Evolutionary conservation across 2,797 vertebrate genomes (phyloP), one percentile per base, ranked within the genome.

Genomic region (Helostoma temminkii): DNA sequence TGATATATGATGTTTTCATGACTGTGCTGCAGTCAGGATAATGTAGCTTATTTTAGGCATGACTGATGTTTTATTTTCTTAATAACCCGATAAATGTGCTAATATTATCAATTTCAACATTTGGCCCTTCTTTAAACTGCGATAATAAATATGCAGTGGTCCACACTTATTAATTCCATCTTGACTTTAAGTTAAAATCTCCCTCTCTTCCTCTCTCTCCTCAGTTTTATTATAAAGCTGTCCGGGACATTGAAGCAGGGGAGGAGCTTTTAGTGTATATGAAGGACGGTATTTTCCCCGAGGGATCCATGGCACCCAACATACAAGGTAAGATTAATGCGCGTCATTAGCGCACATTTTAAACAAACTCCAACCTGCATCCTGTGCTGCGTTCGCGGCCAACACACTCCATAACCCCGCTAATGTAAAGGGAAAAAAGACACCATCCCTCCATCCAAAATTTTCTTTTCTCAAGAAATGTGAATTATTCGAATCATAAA

Each of bases 181-280:
- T 55, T 66, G 62, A 75, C 68, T 53, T 67, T 18, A 76, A 74
- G 37, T 78, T 83, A 68, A 87, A 80, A 49, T 59, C 26, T 70
- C 41, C 26, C 9, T 77, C 32, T 76, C 43, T 61, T 49, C 70
- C 26, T 79, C 45, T 80, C 28, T 80, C 67, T 58, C 77, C 36
- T 57, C 74, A 99, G 97, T 94, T 99, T 84, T 98, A 96, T 92
- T 99, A 98, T 86, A 98, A 97, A 95, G 95, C 97, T 89, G 96
- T 97, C 84, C 96, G 96, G 90, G 96, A 98, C 89, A 96, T 98
- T 58, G 96, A 97, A 83, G 95, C 96, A 0, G 98, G 98, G 78
- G 96, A 99, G 92, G 98, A 99, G 94, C 93, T 99, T 69, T 91
- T 99, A 91, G 95, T 97, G 85, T 98, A 95, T 75, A 94, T 96